A percentile compares a stretch with the other conserved stretches of the same genome.
phyloP scores from a whole-genome alignment of 1,140 invertebrate species.

The Neodiprion pinetum region DNA sequence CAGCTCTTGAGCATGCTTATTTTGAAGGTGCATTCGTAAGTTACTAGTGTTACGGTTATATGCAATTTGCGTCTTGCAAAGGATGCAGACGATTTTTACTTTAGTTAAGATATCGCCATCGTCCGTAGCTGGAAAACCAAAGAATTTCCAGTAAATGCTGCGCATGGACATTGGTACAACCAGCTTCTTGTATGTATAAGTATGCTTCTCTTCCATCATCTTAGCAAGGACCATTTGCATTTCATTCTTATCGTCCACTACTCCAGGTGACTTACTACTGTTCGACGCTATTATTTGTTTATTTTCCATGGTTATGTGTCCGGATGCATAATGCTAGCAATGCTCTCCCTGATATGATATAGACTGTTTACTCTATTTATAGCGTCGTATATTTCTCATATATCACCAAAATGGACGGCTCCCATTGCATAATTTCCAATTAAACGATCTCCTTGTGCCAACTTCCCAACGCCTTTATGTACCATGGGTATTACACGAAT shows the following conservation, averaged over 20 bases:
- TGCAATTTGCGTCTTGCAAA: conserved; percentile 69
- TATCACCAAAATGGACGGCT: conserved; percentile 38
- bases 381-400: conserved; percentile 13
- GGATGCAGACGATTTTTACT: conserved; percentile 68
- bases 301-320: conserved; percentile 29
- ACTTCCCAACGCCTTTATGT: background rate
- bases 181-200: conserved; percentile 60
- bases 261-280: conserved; percentile 17
- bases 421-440: conserved; percentile 32
- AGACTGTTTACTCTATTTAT: conserved; percentile 6
- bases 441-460: background rate
- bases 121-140: conserved; percentile 70
- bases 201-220: conserved; percentile 59
- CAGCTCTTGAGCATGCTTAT: conserved; percentile 64
- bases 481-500: background rate
- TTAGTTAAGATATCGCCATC: conserved; percentile 69
- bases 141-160: conserved; percentile 72
- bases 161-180: conserved; percentile 68
- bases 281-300: conserved; percentile 26
- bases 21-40: conserved; percentile 68
- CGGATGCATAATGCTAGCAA: conserved; percentile 17
- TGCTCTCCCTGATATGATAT: conserved; percentile 16
- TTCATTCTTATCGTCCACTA: conserved; percentile 38
- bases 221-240: conserved; percentile 53
- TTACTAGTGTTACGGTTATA: conserved; percentile 73